Evolutionary conservation across 1,140 invertebrate genomes (phyloP).

Genomic region (Stegodyphus dumicola): DNA sequence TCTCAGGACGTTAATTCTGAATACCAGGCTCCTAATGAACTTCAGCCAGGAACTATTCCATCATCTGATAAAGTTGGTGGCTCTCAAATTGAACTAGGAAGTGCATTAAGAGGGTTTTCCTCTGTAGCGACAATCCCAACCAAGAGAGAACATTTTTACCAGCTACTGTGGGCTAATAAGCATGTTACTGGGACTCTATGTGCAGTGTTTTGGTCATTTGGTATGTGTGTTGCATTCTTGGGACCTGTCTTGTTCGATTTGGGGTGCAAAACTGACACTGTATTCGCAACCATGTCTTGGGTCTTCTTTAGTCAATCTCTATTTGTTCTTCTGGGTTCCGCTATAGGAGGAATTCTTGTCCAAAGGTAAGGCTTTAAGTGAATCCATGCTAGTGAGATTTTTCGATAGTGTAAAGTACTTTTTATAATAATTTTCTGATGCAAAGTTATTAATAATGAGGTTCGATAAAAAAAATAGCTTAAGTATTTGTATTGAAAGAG

Average conservation of each 20-base stretch:
- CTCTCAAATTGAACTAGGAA: constrained; percentile 12
- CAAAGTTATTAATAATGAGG: too few species aligned
- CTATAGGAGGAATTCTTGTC: constrained; percentile 69
- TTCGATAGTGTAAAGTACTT: too few species aligned
- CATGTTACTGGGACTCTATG: constrained; percentile 70
- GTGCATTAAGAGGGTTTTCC: constrained; percentile 20
- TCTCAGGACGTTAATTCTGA: neutral
- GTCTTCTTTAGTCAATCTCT: constrained; percentile 71
- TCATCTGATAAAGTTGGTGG: constrained; percentile 11
- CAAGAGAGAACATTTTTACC: constrained; percentile 65
- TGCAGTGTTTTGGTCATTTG: constrained; percentile 70
- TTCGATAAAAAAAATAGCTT: too few species aligned
- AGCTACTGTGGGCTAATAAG: constrained; percentile 69
- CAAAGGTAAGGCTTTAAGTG: constrained; percentile 67
- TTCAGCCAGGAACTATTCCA: neutral
- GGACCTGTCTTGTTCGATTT: constrained; percentile 71
- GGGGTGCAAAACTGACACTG: constrained; percentile 70
- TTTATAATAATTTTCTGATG: too few species aligned
- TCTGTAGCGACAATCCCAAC: constrained; percentile 28
- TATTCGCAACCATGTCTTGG: constrained; percentile 70
- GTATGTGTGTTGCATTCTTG: constrained; percentile 71
- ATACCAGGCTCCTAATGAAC: neutral
- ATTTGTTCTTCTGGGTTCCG: constrained; percentile 71
- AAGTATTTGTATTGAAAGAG: too few species aligned
- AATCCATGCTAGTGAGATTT: neutral